Base-by-base conservation (phyloP, 2,888 invertebrate genomes). In the Drosophila mimica region DNA sequence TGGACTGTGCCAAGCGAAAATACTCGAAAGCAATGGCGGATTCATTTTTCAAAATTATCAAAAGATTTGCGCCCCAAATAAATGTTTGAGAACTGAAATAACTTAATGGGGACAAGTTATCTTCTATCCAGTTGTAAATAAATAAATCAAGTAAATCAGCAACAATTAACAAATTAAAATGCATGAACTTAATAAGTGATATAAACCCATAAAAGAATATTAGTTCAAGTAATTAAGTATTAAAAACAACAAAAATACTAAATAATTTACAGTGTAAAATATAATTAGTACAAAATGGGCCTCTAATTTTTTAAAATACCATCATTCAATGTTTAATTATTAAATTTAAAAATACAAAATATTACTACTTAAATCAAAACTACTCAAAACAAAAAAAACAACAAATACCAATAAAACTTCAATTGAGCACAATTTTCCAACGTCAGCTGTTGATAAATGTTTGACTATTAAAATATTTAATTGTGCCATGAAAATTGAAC, bases 61-160 rank as follows among this genome's bases (percentile, higher is more conserved):
- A 60, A 64, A 72, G 79, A 83, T 83, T 81, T 83, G 52, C 57
- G 56, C 65, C 52, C 48, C 28, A 36, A 53, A 46, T 33, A 63
- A 52, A 54, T 67, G 31, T 56, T 52, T 53, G 49, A 63, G 73
- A 73, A 66, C 79, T 64, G 58, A 72, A 58, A 56, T 60, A 34
- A 61, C 17, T 36, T 1, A 13, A 31, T 63, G 15, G n/a, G 3
- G 6, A 3, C 3, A 56, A 9, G 6, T 28, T 53, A 15, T 25
- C 17, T 28, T 25, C 20, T 17, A 34, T 15, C n/a, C 9, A 54
- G 15, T 43, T 65, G 40, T 48, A 43, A 51, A 48, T 46, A 38
- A 51, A 53, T 56, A 51, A 48, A 56, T 57, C 20, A 57, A 71
- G 25, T 31, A 15, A 51, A 17, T 48, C 8, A 48, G 53, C 52